Conservation (phyloP, 2,797 vertebrate species). For the Phoebastria nigripes region DNA sequence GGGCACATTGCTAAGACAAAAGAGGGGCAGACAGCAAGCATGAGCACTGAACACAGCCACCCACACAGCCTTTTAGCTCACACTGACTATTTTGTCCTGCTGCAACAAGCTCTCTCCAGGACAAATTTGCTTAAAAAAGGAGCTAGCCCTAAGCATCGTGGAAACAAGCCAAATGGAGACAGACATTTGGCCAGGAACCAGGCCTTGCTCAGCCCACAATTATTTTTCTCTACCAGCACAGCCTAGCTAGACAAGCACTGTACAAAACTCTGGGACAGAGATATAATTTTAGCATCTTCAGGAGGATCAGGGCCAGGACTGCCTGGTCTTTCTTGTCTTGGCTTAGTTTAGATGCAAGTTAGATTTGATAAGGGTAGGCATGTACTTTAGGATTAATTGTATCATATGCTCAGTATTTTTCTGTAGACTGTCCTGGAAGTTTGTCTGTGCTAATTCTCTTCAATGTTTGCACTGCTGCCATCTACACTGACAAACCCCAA, state of each 20-base stretch:
- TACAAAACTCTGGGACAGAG: not conserved
- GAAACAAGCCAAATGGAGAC: not conserved
- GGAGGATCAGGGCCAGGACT: not conserved
- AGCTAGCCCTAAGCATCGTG: not conserved
- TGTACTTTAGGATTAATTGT: not conserved
- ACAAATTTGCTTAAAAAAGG: not conserved
- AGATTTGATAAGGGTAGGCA: not conserved
- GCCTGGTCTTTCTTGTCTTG: not conserved
- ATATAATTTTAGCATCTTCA: not conserved
- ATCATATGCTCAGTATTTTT: not conserved
- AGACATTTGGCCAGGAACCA: not conserved
- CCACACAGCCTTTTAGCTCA: not conserved
- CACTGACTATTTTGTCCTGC: not conserved
- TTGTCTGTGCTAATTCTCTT: not conserved
- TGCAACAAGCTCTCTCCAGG: not conserved
- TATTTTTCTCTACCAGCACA: not conserved
- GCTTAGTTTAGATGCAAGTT: not conserved
- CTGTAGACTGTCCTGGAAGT: not conserved
- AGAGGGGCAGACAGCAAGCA: not conserved
- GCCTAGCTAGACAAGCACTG: not conserved
- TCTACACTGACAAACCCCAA: not conserved
- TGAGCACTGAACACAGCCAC: not conserved
- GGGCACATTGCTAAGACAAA: not conserved
- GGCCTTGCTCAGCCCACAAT: not conserved
- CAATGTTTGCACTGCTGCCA: not conserved